Conservation (phyloP, 64 coral and sea anemone species). For the Exaiptasia diaphana region DNA sequence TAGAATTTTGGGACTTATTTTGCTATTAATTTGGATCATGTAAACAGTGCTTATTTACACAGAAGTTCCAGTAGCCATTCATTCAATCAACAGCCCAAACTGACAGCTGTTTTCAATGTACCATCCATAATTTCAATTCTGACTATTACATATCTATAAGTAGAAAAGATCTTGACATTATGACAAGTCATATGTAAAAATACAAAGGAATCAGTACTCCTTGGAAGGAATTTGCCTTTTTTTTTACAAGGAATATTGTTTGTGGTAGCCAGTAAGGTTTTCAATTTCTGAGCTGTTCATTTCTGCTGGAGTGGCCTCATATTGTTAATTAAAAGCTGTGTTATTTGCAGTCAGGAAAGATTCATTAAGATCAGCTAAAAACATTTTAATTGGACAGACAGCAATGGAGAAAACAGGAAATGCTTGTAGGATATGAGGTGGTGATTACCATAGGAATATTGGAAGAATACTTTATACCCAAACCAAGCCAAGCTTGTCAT, state of each 20-base stretch:
- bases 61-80: neutral
- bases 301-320: neutral
- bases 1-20: constrained; percentile 7
- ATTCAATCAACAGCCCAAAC: neutral
- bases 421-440: neutral
- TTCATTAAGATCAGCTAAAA: neutral
- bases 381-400: constrained; percentile 2
- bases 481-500: no score
- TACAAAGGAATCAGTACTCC: no score
- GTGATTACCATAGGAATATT: constrained; percentile 6
- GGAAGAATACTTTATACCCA: no score
- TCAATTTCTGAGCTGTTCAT: neutral
- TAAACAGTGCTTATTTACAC: constrained; percentile 16
- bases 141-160: constrained; percentile 4
- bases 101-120: neutral
- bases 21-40: constrained; percentile 9
- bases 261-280: no score
- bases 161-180: no score
- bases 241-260: no score
- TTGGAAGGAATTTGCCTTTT: no score
- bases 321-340: neutral
- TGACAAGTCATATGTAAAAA: no score
- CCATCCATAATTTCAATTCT: constrained; percentile 4
- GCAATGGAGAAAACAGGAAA: constrained; percentile 2
- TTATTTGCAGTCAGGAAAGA: neutral